phyloP scores from a whole-genome alignment of 2,797 vertebrate species.

The Megalops cyprinoides region DNA sequence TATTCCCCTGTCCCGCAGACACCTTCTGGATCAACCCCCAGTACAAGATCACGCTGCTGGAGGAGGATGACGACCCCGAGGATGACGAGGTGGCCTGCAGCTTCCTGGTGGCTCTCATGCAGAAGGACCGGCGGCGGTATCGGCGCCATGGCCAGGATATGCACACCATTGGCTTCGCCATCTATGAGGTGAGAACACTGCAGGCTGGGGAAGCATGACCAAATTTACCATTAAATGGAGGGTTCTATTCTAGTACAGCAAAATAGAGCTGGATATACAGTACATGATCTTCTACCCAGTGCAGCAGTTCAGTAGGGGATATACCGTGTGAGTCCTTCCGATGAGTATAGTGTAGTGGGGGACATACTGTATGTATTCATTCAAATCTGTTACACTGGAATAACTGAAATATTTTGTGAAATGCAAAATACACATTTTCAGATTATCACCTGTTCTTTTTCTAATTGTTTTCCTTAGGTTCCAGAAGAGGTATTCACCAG shows the following conservation, averaged over 20 bases:
- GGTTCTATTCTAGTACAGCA: too few species aligned
- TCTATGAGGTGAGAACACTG: slow-evolving; percentile 80
- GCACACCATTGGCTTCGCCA: slow-evolving; percentile 87
- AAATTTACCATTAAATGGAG: too few species aligned
- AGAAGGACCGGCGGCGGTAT: slow-evolving; percentile 83
- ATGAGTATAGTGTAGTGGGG: too few species aligned
- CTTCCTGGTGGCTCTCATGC: slow-evolving; percentile 92
- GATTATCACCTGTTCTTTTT: slow-evolving; percentile 8
- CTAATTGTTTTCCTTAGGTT: slow-evolving; percentile 68
- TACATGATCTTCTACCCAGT: too few species aligned
- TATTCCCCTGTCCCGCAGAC: slow-evolving; percentile 61
- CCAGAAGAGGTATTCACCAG: slow-evolving; percentile 83
- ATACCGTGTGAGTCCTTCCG: too few species aligned
- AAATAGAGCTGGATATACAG: too few species aligned
- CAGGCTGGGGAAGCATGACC: too few species aligned
- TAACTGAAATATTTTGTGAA: not conserved
- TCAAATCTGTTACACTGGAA: not conserved
- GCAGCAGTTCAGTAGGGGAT: too few species aligned
- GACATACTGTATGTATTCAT: not conserved
- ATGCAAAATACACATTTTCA: not conserved
- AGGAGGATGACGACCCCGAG: slow-evolving; percentile 81
- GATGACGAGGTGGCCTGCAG: slow-evolving; percentile 80
- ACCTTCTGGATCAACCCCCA: slow-evolving; percentile 97
- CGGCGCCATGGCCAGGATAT: slow-evolving; percentile 77
- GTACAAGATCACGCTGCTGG: slow-evolving; percentile 84